phyloP scores from a whole-genome alignment of 2,888 invertebrate species.

The Mystacides longicornis region DNA sequence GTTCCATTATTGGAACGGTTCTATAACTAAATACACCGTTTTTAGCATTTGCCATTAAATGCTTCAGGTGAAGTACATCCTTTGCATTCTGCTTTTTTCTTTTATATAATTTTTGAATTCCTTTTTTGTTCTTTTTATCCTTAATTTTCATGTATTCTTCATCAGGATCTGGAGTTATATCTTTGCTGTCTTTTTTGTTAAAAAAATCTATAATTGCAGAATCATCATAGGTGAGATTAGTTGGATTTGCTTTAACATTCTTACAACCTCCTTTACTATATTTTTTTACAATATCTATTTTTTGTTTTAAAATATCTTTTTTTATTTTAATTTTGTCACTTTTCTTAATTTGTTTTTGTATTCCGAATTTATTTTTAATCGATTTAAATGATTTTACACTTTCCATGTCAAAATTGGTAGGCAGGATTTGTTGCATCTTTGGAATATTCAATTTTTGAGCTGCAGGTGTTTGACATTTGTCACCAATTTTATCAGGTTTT shows the following conservation, averaged over 20 bases:
- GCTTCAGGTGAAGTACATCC: conserved; percentile 18
- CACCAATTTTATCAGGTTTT: not conserved
- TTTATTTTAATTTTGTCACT: conserved; percentile 21
- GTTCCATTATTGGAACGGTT: not conserved
- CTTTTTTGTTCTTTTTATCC: conserved; percentile 20
- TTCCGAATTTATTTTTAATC: conserved; percentile 25
- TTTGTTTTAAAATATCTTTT: conserved; percentile 23
- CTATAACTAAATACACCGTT: not conserved
- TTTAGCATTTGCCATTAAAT: conserved; percentile 15
- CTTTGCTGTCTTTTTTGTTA: conserved; percentile 8
- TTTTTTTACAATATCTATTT: conserved; percentile 19
- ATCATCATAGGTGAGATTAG: conserved; percentile 1
- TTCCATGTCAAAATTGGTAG: conserved; percentile 19
- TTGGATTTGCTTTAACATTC: not conserved
- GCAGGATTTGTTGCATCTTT: conserved; percentile 7
- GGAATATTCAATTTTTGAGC: not conserved
- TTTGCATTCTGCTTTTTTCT: conserved; percentile 18
- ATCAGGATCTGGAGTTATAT: conserved; percentile 18
- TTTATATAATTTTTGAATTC: conserved; percentile 20
- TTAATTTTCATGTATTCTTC: conserved; percentile 24
- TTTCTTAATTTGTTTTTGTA: conserved; percentile 24
- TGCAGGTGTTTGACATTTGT: not conserved
- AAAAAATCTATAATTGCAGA: conserved; percentile 2
- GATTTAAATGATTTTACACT: conserved; percentile 23
- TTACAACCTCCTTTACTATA: conserved; percentile 1